Conservation (phyloP, 2,113 vertebrate genomes). For the Cercocebus atys region DNA sequence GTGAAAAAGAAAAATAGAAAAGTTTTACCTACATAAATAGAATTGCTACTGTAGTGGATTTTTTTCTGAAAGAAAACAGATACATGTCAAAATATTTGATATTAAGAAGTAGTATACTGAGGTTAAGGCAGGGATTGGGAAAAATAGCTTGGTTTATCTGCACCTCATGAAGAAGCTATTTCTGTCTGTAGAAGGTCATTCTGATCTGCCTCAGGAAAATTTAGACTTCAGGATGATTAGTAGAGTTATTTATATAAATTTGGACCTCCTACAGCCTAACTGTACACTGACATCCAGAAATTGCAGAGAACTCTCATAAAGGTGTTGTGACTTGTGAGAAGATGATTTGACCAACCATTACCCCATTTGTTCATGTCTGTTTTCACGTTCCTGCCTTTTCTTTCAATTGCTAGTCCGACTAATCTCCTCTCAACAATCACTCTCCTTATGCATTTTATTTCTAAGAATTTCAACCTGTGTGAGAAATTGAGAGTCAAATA, state of each 20-base stretch:
- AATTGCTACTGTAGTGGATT: neutral
- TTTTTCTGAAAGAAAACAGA: neutral
- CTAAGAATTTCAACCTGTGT: neutral
- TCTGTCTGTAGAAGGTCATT: neutral
- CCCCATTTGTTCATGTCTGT: neutral
- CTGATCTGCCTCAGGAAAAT: neutral
- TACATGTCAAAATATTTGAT: neutral
- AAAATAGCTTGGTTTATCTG: neutral
- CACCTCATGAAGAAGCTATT: neutral
- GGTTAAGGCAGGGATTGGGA: neutral
- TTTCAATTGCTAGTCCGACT: neutral
- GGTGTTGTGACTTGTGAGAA: accelerated
- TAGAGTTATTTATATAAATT: neutral
- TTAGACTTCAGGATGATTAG: neutral
- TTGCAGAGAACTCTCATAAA: too few relatives aligned
- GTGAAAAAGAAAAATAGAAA: neutral
- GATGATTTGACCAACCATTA: neutral
- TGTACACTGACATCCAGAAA: neutral
- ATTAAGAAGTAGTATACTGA: neutral
- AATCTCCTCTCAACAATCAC: neutral
- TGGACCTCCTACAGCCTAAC: neutral
- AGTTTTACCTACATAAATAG: neutral
- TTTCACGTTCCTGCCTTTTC: neutral
- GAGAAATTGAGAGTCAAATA: neutral
- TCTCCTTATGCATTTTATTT: neutral